phyloP scores from a whole-genome alignment of 2,797 vertebrate species.

The Luscinia megarhynchos region DNA sequence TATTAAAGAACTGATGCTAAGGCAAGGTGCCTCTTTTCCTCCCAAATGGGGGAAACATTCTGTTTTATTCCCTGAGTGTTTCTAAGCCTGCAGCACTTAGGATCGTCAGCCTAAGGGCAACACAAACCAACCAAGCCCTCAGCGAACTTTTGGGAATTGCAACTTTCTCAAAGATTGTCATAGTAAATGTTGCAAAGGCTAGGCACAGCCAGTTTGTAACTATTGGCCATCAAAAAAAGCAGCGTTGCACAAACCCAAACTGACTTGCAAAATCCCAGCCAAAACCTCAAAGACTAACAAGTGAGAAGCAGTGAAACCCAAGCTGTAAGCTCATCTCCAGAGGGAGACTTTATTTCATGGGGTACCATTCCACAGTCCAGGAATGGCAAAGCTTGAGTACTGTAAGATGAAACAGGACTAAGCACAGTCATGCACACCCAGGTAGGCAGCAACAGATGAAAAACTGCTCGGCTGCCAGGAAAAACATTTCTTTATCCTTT shows the following conservation, averaged over 20 bases:
- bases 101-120: not conserved
- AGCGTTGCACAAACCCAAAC: not conserved
- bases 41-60: not conserved
- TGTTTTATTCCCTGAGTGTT: not conserved
- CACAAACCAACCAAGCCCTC: not conserved
- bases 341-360: not conserved
- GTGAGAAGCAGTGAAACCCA: not conserved
- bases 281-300: not conserved
- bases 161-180: not conserved
- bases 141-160: not conserved
- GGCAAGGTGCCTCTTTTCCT: no score
- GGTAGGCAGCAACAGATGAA: not conserved
- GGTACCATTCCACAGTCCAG: not conserved
- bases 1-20: no score
- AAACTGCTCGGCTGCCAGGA: not conserved
- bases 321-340: not conserved
- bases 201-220: not conserved
- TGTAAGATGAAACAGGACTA: not conserved
- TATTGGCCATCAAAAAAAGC: not conserved
- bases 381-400: not conserved
- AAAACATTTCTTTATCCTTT: not conserved
- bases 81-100: not conserved
- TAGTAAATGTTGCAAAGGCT: not conserved
- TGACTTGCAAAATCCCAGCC: not conserved
- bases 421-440: not conserved